Evolutionary conservation across 2,888 invertebrate species (phyloP).

Genomic region (Philereme transversata): DNA sequence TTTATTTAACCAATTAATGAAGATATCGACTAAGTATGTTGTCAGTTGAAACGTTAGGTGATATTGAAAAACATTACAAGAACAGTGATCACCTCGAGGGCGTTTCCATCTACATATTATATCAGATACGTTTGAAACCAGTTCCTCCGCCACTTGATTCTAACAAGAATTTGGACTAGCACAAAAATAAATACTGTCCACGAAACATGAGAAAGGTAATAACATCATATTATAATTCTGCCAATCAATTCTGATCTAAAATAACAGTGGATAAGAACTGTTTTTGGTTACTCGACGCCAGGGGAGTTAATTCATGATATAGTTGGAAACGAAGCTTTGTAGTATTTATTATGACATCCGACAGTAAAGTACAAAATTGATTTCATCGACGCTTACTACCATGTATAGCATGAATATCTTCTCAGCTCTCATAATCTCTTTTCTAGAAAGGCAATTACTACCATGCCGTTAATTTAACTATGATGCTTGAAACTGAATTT

Average conservation of each 20-base stretch:
- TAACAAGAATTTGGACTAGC: slow-evolving; percentile 81
- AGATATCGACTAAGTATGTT: slow-evolving; percentile 47
- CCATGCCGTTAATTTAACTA: slow-evolving; percentile 58
- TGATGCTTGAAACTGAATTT: slow-evolving; percentile 7
- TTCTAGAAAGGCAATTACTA: slow-evolving; percentile 57
- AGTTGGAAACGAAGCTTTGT: slow-evolving; percentile 66
- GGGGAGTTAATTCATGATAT: slow-evolving; percentile 63
- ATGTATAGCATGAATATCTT: slow-evolving; percentile 68
- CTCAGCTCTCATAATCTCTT: slow-evolving; percentile 48
- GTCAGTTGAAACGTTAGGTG: slow-evolving; percentile 58
- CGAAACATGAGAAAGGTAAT: slow-evolving; percentile 78
- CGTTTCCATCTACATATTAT: slow-evolving; percentile 75
- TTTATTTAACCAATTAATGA: slow-evolving; percentile 32
- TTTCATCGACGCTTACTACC: slow-evolving; percentile 69
- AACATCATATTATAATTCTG: slow-evolving; percentile 61
- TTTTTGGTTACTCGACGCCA: slow-evolving; percentile 52
- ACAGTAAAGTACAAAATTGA: slow-evolving; percentile 80
- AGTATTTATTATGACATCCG: slow-evolving; percentile 80
- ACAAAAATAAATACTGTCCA: slow-evolving; percentile 81
- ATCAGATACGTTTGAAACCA: slow-evolving; percentile 75
- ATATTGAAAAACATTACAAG: slow-evolving; percentile 66
- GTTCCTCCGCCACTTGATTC: slow-evolving; percentile 73
- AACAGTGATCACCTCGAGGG: slow-evolving; percentile 69
- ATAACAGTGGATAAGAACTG: slow-evolving; percentile 58
- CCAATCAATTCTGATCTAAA: slow-evolving; percentile 60